A percentile compares a stretch with the other conserved stretches of the same genome.
These are phyloP conservation scores for Furnarius figulus DNA, from an alignment of 2,113 vertebrate genomes.

Conservation along the genomic window DNA sequence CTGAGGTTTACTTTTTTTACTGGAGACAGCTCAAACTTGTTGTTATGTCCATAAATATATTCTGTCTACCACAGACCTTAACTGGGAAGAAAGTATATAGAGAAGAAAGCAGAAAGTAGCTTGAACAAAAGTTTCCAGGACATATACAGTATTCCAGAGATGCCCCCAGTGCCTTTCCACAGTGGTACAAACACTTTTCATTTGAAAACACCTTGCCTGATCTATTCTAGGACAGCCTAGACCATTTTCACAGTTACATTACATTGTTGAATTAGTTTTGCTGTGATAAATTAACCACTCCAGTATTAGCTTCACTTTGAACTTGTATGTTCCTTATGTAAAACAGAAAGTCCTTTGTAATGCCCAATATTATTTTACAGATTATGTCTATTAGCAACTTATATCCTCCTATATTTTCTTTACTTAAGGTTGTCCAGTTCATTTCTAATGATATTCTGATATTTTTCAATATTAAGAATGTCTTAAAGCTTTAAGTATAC, in stretches of 20 bases:
- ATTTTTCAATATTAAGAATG: background rate
- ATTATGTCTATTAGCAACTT: background rate
- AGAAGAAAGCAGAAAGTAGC: background rate
- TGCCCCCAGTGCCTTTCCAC: background rate
- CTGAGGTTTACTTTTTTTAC: background rate
- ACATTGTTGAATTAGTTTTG: background rate
- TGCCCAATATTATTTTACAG: background rate
- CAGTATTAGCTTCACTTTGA: background rate
- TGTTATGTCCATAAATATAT: background rate
- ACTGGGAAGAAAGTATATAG: background rate
- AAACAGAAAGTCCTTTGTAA: background rate
- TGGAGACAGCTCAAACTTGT: background rate
- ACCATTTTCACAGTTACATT: background rate
- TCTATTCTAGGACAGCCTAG: background rate
- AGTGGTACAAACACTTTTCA: background rate
- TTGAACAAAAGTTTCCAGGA: background rate
- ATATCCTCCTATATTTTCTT: background rate
- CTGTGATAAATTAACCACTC: background rate
- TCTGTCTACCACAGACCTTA: background rate
- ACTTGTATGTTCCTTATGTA: background rate
- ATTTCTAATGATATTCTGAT: background rate
- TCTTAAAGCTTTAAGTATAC: background rate
- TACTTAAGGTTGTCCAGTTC: background rate
- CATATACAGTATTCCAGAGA: background rate
- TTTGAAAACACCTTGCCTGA: background rate